Evolutionary conservation across 1,140 invertebrate genomes (phyloP).

Genomic region (Dendroctonus valens): DNA sequence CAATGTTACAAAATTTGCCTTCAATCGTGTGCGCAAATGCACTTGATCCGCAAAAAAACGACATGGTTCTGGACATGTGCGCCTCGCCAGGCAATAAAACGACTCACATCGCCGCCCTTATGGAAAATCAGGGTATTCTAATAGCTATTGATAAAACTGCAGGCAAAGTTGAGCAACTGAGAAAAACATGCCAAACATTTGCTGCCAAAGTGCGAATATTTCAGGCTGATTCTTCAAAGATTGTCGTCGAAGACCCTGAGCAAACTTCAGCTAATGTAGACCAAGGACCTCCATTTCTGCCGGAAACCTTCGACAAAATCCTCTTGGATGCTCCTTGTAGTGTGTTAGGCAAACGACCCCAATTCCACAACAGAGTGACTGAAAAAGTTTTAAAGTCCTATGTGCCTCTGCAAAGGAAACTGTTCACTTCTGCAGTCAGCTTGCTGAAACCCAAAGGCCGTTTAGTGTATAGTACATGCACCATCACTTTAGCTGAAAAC

Average conservation of each 20-base stretch:
- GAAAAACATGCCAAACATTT: constrained; percentile 55
- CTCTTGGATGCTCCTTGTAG: constrained; percentile 87
- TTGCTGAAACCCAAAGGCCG: constrained; percentile 70
- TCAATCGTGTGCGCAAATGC: constrained; percentile 77
- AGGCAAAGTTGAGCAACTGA: constrained; percentile 63
- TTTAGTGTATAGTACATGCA: constrained; percentile 88
- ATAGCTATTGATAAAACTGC: constrained; percentile 76
- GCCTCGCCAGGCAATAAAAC: constrained; percentile 91
- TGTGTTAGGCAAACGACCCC: constrained; percentile 81
- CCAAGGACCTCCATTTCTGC: constrained; percentile 62
- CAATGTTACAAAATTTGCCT: constrained; percentile 81
- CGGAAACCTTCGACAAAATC: constrained; percentile 73
- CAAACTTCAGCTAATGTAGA: not conserved
- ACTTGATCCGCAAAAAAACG: constrained; percentile 67
- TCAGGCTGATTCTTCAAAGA: constrained; percentile 67
- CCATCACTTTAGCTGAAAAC: constrained; percentile 78
- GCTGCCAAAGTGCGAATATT: constrained; percentile 55
- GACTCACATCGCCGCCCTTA: constrained; percentile 77
- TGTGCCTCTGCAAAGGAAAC: constrained; percentile 71
- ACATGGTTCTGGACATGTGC: constrained; percentile 84
- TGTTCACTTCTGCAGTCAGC: constrained; percentile 67
- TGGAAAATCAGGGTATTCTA: constrained; percentile 72
- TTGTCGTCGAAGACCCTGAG: constrained; percentile 35
- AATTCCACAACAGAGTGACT: constrained; percentile 63
- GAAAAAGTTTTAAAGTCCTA: constrained; percentile 70